Conservation (phyloP, 2,113 vertebrate genomes). For the Carlito syrichta region DNA sequence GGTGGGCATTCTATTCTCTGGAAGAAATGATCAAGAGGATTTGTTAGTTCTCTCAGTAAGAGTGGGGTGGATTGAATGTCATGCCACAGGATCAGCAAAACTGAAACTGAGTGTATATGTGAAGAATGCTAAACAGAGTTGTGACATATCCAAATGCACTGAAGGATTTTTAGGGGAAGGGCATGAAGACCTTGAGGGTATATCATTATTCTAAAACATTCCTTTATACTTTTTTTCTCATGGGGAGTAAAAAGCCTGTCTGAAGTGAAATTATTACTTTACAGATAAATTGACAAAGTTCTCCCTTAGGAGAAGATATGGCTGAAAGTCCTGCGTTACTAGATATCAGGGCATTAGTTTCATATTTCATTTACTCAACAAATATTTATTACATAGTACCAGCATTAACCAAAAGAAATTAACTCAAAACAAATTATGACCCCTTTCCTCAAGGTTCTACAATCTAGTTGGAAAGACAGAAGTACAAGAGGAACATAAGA, state of each 20-base stretch:
- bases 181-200: slow-evolving; percentile 45
- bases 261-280: slow-evolving; percentile 34
- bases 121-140: slow-evolving; percentile 50
- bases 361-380: slow-evolving; percentile 1
- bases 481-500: background rate
- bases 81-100: background rate
- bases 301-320: background rate
- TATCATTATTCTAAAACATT: background rate
- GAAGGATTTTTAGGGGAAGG: slow-evolving; percentile 42
- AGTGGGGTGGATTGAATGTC: background rate
- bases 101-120: background rate
- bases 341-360: background rate
- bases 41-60: background rate
- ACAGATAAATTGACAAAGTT: slow-evolving; percentile 4
- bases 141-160: background rate
- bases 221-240: background rate
- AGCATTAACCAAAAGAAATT: slow-evolving; percentile 13
- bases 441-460: background rate
- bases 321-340: background rate
- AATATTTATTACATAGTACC: background rate
- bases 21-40: background rate
- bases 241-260: background rate
- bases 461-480: background rate
- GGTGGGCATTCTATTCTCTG: background rate
- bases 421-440: background rate